phyloP scores from a whole-genome alignment of 2,797 vertebrate species.

The Coendou prehensilis region DNA sequence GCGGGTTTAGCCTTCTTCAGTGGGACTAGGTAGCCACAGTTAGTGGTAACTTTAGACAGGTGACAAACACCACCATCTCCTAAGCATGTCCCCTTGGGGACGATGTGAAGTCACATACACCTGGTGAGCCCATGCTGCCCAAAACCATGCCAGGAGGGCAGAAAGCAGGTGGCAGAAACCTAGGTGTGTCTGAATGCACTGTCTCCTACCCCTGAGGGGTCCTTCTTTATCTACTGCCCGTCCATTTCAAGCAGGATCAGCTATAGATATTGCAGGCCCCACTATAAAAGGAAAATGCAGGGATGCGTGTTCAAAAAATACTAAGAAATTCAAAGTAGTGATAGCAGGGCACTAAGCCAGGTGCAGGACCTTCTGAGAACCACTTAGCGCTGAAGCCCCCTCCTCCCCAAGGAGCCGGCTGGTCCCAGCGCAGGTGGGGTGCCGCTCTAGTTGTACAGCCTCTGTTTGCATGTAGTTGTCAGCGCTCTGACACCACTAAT shows the following conservation, averaged over 20 bases:
- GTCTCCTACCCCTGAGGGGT: background rate
- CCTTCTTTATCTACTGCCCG: background rate
- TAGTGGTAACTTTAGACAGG: background rate
- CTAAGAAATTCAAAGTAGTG: background rate
- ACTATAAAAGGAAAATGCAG: too few relatives aligned
- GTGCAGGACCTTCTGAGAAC: background rate
- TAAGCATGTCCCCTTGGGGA: background rate
- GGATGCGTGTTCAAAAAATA: background rate
- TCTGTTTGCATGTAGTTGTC: background rate
- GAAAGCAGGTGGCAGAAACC: background rate
- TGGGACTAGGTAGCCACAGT: background rate
- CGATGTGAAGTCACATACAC: fast-evolving
- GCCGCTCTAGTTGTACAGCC: background rate
- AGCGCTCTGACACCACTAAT: too few relatives aligned
- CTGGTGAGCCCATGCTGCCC: background rate
- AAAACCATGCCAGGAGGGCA: background rate
- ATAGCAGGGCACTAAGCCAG: background rate
- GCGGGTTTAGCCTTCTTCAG: background rate
- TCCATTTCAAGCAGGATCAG: background rate
- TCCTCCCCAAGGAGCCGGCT: background rate
- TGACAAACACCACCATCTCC: background rate
- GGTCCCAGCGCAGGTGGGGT: background rate
- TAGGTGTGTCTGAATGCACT: fast-evolving
- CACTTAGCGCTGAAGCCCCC: background rate
- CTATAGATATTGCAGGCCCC: background rate